phyloP scores from a whole-genome alignment of 2,888 invertebrate species.

The Leucophora obtusa region DNA sequence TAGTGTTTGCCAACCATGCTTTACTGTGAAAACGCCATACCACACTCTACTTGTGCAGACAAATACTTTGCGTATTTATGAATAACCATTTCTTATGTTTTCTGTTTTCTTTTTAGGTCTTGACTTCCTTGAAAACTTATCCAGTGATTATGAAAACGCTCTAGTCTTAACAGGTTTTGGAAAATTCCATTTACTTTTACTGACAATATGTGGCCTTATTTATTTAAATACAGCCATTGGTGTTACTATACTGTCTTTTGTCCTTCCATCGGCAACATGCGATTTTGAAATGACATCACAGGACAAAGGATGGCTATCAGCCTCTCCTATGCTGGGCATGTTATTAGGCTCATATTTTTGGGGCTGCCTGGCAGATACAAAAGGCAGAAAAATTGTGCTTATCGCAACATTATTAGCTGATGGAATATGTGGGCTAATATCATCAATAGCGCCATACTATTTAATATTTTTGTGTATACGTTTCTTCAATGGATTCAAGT shows the following conservation, averaged over 20 bases:
- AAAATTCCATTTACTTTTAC: constrained; percentile 87
- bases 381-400: constrained; percentile 87
- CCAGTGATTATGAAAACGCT: constrained; percentile 75
- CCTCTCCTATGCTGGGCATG: constrained; percentile 90
- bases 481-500: constrained; percentile 90
- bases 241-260: constrained; percentile 88
- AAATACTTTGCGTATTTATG: neutral
- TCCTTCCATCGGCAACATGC: constrained; percentile 90
- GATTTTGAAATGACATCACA: constrained; percentile 88
- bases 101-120: constrained; percentile 70
- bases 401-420: constrained; percentile 87
- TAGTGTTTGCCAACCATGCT: too few species aligned
- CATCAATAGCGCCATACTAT: constrained; percentile 86
- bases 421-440: constrained; percentile 85
- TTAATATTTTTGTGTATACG: constrained; percentile 86
- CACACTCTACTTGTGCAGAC: too few species aligned
- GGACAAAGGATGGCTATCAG: constrained; percentile 88
- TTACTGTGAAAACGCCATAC: too few species aligned
- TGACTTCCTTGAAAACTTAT: constrained; percentile 74
- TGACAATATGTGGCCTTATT: constrained; percentile 88
- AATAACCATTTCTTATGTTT: constrained; percentile 28
- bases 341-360: constrained; percentile 86
- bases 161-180: constrained; percentile 84
- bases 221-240: constrained; percentile 91
- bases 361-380: constrained; percentile 91